Conservation (phyloP, 2,888 invertebrate genomes). For the Quadroppia sp. region DNA sequence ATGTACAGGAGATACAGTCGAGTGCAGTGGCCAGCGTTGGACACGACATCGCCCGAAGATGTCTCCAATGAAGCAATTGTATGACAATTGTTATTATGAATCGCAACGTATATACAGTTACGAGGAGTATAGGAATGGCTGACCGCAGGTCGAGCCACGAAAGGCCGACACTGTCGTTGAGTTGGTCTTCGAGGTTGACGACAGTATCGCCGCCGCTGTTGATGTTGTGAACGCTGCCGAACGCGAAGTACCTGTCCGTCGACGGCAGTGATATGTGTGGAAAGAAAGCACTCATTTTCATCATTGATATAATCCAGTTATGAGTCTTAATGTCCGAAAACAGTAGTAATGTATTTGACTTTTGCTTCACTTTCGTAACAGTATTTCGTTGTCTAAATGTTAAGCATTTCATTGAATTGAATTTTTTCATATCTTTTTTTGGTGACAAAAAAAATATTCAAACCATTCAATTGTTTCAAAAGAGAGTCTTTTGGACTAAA, state of each 20-base stretch:
- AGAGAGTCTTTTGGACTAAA: not conserved
- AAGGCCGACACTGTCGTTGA: not conserved
- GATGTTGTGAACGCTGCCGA: slow-evolving; percentile 18
- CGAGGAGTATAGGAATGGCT: not conserved
- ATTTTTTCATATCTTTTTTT: slow-evolving; percentile 18
- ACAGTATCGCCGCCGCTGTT: not conserved
- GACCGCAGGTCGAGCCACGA: not conserved
- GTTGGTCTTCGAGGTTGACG: not conserved
- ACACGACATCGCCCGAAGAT: slow-evolving; percentile 4
- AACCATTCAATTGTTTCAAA: not conserved
- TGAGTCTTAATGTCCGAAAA: slow-evolving; percentile 29
- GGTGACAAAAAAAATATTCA: not conserved
- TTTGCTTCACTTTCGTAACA: not conserved
- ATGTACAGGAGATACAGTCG: not conserved
- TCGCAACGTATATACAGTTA: slow-evolving; percentile 1
- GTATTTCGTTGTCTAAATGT: not conserved
- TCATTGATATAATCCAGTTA: slow-evolving; percentile 30
- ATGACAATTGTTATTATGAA: not conserved
- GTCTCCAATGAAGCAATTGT: slow-evolving; percentile 6
- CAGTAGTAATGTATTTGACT: not conserved
- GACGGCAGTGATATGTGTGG: slow-evolving; percentile 25
- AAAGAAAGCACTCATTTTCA: slow-evolving; percentile 21
- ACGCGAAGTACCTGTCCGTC: not conserved
- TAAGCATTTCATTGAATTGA: not conserved
- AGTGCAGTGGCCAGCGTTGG: slow-evolving; percentile 13